phyloP scores from a whole-genome alignment of 1,140 invertebrate genomes.

The Hetaerina americana region DNA sequence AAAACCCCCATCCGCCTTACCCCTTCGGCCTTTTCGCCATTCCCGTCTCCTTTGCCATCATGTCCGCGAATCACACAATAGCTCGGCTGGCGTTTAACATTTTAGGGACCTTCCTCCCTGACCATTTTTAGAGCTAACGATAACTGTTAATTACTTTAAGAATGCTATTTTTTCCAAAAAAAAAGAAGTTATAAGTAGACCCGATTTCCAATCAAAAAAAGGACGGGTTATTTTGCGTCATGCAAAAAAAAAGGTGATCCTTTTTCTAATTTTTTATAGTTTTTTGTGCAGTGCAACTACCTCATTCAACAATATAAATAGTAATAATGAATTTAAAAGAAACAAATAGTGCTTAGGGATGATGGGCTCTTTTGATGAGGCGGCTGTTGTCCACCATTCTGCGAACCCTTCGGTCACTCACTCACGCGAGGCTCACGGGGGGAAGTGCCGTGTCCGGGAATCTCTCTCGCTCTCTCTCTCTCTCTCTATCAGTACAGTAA shows the following conservation, averaged over 20 bases:
- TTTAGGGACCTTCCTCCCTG: no score
- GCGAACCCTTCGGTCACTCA: not conserved
- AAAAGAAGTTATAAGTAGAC: not conserved
- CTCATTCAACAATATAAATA: constrained; percentile 1
- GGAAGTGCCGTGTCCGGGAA: not conserved
- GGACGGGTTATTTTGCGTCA: not conserved
- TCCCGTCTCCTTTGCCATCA: no score
- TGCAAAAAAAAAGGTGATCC: no score
- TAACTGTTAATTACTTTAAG: not conserved
- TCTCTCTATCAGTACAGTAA: no score
- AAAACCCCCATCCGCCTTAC: no score
- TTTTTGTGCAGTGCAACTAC: not conserved
- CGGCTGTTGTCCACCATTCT: not conserved
- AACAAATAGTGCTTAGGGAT: no score
- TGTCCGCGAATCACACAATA: no score
- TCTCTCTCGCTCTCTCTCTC: no score
- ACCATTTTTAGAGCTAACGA: no score
- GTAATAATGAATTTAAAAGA: not conserved
- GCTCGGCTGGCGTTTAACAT: no score
- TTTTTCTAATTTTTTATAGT: not conserved
- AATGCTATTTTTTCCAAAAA: not conserved
- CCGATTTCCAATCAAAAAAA: no score
- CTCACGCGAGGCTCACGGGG: not conserved
- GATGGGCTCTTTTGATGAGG: not conserved
- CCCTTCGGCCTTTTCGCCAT: no score